phyloP scores from a whole-genome alignment of 1,140 invertebrate species.

The Hesperophylax magnus region DNA sequence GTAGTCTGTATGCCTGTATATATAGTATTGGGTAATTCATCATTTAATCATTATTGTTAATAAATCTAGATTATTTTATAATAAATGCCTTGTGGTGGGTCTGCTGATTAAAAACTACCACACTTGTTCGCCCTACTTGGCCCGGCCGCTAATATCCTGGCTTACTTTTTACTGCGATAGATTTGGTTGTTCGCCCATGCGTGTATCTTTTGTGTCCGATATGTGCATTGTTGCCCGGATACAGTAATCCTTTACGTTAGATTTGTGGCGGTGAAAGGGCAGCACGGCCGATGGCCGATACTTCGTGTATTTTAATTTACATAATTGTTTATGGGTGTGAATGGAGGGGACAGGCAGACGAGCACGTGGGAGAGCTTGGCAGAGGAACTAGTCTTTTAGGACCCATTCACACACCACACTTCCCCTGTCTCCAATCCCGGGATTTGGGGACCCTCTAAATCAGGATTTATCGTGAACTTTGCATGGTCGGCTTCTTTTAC shows the following conservation, averaged over 20 bases:
- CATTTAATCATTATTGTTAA: no score
- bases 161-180: constrained; percentile 12
- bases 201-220: constrained; percentile 17
- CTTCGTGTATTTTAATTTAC: constrained; percentile 9
- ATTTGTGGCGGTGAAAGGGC: constrained; percentile 19
- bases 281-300: background rate
- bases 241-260: constrained; percentile 1
- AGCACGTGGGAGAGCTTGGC: no score
- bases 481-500: no score
- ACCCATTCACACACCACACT: background rate
- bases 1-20: no score
- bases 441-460: constrained; percentile 5
- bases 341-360: background rate
- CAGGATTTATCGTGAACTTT: no score
- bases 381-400: background rate
- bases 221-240: constrained; percentile 20
- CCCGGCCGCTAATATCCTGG: background rate
- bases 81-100: no score
- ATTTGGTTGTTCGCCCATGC: background rate
- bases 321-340: constrained; percentile 25
- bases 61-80: no score
- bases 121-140: no score
- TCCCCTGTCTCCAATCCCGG: background rate
- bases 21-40: no score
- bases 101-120: no score